Evolutionary conservation across 2,797 vertebrate genomes (phyloP), one percentile per base, ranked within the genome.

Genomic region (Morus bassanus): DNA sequence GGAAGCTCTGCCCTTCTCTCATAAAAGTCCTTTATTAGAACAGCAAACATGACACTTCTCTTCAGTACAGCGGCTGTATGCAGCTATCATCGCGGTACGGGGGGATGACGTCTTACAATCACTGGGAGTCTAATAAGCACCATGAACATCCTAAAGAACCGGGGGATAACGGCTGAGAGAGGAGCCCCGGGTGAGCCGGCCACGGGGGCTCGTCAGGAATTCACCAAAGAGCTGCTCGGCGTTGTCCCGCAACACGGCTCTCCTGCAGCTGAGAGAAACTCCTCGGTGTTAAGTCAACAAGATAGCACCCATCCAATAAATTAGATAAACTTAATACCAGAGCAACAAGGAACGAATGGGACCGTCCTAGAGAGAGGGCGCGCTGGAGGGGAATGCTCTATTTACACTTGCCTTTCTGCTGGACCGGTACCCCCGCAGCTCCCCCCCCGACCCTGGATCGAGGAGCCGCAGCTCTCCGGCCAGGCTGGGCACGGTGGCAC

Each of bases 1-100:
- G 94, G 94, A 88, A 91, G 92, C 51, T 57, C 39, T 15, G 39
- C 69, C 73, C 18, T 89, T 95, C 95, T 97, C 94, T 98, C 91
- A 81, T 95, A 98, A 98, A 99, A 98, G 96, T 98, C 98, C 98
- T 98, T 99, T 99, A 99, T 98, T 98, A 97, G 98, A 98, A 99
- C 98, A 98, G 98, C 98, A 98, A 97, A 98, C 97, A 98, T 98
- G 97, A 97, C 96, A 92, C 74, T 74, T 77, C 85, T 94, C 73
- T 95, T 97, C 93, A 96, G 97, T 92, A 98, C 96, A 97, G 97
- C 89, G 91, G 96, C 93, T 95, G 89, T 95, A 97, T 88, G 98
- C 96, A 97, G 98, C 97, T 95, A 98, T 75, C 98, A 98, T 96
- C 37, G 97, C 96, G 73, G 93, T 86, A 97, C 92, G 54, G 91